Evolutionary conservation across 2,797 vertebrate genomes (phyloP), one percentile per base, ranked within the genome.

Genomic region (Schizopygopsis malacanthus): DNA sequence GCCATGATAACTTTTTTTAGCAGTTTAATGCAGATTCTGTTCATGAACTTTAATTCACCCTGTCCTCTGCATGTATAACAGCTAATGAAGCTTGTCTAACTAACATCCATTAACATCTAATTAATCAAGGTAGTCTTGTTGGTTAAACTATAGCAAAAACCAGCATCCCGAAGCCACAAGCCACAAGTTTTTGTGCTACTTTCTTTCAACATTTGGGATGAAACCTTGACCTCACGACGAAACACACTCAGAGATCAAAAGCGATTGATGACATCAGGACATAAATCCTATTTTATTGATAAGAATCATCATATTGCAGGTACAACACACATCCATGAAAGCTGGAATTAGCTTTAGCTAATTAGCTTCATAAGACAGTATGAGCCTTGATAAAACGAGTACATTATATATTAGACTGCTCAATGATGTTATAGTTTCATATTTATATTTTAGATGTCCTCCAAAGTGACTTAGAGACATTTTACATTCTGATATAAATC

Each of bases 241-340:
- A 43, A 61, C 12, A 41, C 9, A 41, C 12, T 61, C 33, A 63
- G n/a, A 50, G 15, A 56, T 43, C 41, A 82, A 50, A 59, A 39
- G 33, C 37, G 18, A 78, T 41, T 41, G 63, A 70, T 85, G 11
- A 87, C 72, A 72, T 79, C 56, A 85, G 82, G 85, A 87, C 54
- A 82, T 63, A 87, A 82, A 83, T 59, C 77, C 77, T 93, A 88
- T 89, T 93, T 96, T 96, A 96, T 95, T 95, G 96, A 96, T 92
- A 97, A 95, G 87, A 94, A 94, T 94, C 89, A 98, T 95, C 87
- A 96, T 95, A 96, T 94, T 84, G 96, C 96, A 96, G 94, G 93
- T 95, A 99, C 93, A 95, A 94, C 93, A 95, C 96, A 94, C 95
- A 95, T 95, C 95, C 96, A 97, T 95, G 87, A 95, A 96, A 96